A percentile compares a stretch with the other conserved stretches of the same genome.
phyloP scores from a whole-genome alignment of 1,140 invertebrate species.

The Melipona quadrifasciata region DNA sequence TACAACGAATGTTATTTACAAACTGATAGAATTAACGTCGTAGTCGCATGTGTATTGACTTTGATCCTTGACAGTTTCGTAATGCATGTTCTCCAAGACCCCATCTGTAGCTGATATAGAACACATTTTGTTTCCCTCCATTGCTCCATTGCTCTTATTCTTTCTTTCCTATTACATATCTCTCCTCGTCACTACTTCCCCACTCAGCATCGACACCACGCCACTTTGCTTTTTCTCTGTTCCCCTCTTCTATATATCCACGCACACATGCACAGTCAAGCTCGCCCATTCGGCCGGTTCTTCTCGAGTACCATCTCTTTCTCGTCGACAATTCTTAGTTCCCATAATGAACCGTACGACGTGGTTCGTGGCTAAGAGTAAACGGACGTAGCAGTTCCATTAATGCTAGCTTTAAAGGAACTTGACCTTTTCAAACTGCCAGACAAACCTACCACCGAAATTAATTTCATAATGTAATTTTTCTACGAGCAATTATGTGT shows the following conservation, averaged over 20 bases:
- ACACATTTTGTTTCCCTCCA: constrained; percentile 35
- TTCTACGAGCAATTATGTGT: not conserved
- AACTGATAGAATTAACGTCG: not conserved
- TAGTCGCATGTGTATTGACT: not conserved
- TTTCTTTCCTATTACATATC: constrained; percentile 20
- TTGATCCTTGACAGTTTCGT: not conserved
- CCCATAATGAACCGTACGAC: constrained; percentile 46
- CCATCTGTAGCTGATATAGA: constrained; percentile 26
- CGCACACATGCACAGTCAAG: not conserved
- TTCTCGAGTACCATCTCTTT: constrained; percentile 45
- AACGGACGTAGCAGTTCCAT: constrained; percentile 39
- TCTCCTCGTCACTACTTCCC: constrained; percentile 33
- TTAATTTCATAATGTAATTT: not conserved
- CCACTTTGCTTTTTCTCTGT: constrained; percentile 20
- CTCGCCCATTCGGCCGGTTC: constrained; percentile 34
- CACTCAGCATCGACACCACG: constrained; percentile 15
- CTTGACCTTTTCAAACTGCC: constrained; percentile 16
- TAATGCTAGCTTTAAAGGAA: constrained; percentile 24
- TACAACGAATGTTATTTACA: too few relatives aligned
- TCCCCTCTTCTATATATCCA: not conserved
- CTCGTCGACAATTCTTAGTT: constrained; percentile 42
- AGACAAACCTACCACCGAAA: constrained; percentile 12
- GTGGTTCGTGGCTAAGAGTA: constrained; percentile 45
- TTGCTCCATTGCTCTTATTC: constrained; percentile 10
- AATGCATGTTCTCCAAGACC: not conserved